Conservation (phyloP, 2,888 invertebrate species). For the Archips xylosteana region DNA sequence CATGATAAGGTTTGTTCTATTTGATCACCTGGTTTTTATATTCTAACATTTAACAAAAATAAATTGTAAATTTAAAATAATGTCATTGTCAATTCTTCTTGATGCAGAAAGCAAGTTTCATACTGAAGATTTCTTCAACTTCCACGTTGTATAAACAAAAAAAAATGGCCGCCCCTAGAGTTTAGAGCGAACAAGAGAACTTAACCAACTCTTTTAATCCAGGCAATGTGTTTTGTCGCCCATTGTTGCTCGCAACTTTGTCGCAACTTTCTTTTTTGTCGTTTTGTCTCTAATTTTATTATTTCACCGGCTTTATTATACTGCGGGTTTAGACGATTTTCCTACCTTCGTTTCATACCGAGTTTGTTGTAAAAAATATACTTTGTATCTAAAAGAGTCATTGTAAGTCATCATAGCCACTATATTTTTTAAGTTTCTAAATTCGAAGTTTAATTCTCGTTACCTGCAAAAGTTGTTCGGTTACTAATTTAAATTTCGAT, state of each 20-base stretch:
- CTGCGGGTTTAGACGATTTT: conserved; percentile 16
- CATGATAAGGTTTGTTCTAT: neutral
- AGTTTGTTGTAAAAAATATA: conserved; percentile 10
- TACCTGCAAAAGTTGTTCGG: neutral
- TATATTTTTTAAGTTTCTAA: neutral
- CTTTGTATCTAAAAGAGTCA: neutral
- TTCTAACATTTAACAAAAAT: neutral
- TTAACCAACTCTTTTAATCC: conserved; percentile 67
- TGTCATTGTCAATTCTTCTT: neutral
- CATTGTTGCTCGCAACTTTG: conserved; percentile 76
- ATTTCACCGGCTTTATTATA: conserved; percentile 65
- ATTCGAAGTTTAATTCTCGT: neutral
- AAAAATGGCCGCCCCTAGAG: conserved; percentile 22
- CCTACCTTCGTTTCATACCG: conserved; percentile 12
- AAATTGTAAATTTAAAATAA: neutral
- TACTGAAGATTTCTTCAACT: conserved; percentile 6
- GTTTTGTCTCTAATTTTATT: conserved; percentile 79
- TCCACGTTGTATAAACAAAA: conserved; percentile 5
- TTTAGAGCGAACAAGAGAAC: conserved; percentile 52
- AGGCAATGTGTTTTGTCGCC: conserved; percentile 82
- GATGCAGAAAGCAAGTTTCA: neutral
- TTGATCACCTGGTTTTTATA: neutral
- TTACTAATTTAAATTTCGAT: neutral
- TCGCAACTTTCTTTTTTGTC: conserved; percentile 68
- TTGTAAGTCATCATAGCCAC: neutral